Evolutionary conservation across 2,888 invertebrate species (phyloP), one percentile per base, ranked within the genome.

Genomic region (Mythimna vitellina): DNA sequence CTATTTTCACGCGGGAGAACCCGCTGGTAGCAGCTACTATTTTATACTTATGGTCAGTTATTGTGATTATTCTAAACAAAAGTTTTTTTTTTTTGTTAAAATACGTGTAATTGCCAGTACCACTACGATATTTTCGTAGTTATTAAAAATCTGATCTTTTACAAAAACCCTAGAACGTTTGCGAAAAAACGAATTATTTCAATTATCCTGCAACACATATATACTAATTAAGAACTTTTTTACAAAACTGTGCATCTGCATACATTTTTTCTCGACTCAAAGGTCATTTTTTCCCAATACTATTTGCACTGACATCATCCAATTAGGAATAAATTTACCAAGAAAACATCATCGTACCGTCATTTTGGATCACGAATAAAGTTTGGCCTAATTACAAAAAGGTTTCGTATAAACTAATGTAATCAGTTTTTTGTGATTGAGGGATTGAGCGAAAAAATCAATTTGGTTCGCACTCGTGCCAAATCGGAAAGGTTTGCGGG

Each of bases 361-460:
- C 86, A 82, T 78, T 80, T 80, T 78, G 61, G 71, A 87, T 87
- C 90, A 91, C 90, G 90, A 91, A 71, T 78, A 83, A 89, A 86
- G 85, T 67, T 87, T 91, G 91, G 87, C 90, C 92, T 91, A 92
- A 93, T 93, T 93, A 90, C 88, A 91, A 92, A 93, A 93, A 90
- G 86, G 85, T 80, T 84, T 79, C 80, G 88, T 80, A 85, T 88
- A 89, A 88, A 85, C 83, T 86, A 90, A 90, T 72, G 91, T 92
- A 92, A 92, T 92, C 89, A 88, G 86, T 92, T 95, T 94, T 95
- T 95, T 93, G 92, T 79, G 88, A 89, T 90, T 88, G 80, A 84
- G 76, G 87, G 90, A 88, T 89, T 86, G 90, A 86, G 84, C 85
- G 86, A 89, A 92, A 93, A 94, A 93, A 93, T 92, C 93, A 93